Evolutionary conservation across 30 jellyfish, hydroid and myxozoan genomes (phyloP).

Genomic region (Clytia hemisphaerica): DNA sequence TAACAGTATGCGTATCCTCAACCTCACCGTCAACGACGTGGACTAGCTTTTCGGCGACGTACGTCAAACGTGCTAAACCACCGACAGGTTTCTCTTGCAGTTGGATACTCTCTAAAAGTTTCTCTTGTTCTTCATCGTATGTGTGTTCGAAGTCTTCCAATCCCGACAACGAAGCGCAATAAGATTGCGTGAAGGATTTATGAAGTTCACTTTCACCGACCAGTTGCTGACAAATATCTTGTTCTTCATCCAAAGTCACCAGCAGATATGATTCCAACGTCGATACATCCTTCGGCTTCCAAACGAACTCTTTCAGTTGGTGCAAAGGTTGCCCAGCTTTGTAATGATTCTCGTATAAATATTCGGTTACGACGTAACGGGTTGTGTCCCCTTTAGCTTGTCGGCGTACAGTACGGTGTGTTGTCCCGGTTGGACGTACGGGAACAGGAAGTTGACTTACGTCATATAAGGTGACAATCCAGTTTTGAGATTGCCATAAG

Average conservation of each 20-base stretch:
- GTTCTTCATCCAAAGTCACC: constrained; percentile 5
- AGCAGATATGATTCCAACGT: neutral
- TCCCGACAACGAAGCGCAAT: neutral
- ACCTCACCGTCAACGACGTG: neutral
- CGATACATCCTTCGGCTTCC: constrained; percentile 17
- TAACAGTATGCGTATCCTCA: neutral
- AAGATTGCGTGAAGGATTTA: neutral
- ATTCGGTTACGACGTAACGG: neutral
- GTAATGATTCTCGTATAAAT: neutral
- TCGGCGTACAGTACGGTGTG: too few species aligned
- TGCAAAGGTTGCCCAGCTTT: too few species aligned
- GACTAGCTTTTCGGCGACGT: constrained; percentile 6
- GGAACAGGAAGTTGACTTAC: neutral
- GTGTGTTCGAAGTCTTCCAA: constrained; percentile 17
- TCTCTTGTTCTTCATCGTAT: constrained; percentile 1
- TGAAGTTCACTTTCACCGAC: neutral
- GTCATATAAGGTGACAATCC: constrained; percentile 2
- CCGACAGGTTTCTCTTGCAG: neutral
- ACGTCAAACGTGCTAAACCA: constrained; percentile 19
- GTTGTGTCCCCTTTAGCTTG: neutral
- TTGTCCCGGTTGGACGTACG: too few species aligned
- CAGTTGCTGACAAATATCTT: too few species aligned
- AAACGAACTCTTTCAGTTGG: neutral
- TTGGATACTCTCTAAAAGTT: neutral
- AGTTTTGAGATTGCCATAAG: constrained; percentile 29